Conservation (phyloP, 2,113 vertebrate genomes). For the Cepphus grylle region DNA sequence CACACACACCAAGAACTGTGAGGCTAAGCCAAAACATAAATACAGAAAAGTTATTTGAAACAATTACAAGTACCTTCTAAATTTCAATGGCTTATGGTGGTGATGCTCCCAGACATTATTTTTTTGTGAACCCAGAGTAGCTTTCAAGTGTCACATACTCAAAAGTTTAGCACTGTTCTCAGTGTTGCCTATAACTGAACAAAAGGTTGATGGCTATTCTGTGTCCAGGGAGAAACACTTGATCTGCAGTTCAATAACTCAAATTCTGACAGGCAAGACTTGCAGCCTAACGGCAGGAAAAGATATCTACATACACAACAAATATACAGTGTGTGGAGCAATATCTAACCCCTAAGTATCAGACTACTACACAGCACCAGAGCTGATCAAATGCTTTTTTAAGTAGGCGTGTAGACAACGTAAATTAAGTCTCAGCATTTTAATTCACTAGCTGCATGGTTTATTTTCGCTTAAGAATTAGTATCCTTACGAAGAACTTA, state of each 20-base stretch:
- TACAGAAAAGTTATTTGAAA: not conserved
- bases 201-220: not conserved
- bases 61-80: not conserved
- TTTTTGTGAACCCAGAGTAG: not conserved
- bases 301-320: not conserved
- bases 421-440: not conserved
- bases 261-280: not conserved
- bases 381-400: not conserved
- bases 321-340: not conserved
- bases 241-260: not conserved
- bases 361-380: not conserved
- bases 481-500: not conserved
- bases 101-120: not conserved
- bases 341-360: not conserved
- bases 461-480: not conserved
- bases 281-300: rapidly evolving
- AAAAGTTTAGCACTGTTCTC: not conserved
- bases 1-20: not conserved
- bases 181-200: not conserved
- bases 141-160: not conserved
- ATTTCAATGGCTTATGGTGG: not conserved
- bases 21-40: not conserved
- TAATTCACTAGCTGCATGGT: not conserved
- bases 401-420: not conserved
- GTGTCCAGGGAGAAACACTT: not conserved